These are phyloP conservation scores for Ispidina picta DNA, from an alignment of 2,797 vertebrate genomes.

Conservation along the genomic window DNA sequence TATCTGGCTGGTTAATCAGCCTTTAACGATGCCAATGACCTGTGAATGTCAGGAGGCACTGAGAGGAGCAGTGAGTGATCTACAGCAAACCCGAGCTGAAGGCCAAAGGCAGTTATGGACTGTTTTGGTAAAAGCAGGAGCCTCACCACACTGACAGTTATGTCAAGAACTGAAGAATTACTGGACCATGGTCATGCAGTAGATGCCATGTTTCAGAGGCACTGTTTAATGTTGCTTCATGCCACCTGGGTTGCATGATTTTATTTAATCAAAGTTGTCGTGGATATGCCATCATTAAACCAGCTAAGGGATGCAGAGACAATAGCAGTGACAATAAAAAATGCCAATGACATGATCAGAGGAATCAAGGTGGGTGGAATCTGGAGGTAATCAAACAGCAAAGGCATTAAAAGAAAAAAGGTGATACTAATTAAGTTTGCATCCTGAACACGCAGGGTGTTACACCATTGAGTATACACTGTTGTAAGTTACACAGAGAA, in stretches of 20 bases:
- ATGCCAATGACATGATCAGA: not conserved
- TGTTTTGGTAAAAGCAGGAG: not conserved
- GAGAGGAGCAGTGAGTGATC: not conserved
- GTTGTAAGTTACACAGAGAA: accelerated
- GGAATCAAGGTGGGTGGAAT: not conserved
- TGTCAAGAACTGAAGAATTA: not conserved
- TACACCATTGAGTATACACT: accelerated
- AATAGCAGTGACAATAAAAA: not conserved
- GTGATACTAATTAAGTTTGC: not conserved
- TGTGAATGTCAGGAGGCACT: not conserved
- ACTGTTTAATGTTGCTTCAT: too few species aligned
- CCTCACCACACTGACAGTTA: not conserved
- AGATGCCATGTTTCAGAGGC: not conserved
- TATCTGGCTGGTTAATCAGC: not conserved
- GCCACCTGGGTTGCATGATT: not conserved
- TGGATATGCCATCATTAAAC: not conserved
- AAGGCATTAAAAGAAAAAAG: not conserved
- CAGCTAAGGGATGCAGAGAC: not conserved
- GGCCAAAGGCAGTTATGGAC: not conserved
- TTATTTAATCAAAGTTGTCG: not conserved
- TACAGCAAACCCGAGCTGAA: not conserved
- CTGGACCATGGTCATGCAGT: not conserved
- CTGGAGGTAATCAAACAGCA: not conserved
- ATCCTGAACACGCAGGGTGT: not conserved
- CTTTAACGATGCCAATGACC: not conserved